Evolutionary conservation across 1,140 invertebrate species (phyloP).

Genomic region (Plutomurus gul): DNA sequence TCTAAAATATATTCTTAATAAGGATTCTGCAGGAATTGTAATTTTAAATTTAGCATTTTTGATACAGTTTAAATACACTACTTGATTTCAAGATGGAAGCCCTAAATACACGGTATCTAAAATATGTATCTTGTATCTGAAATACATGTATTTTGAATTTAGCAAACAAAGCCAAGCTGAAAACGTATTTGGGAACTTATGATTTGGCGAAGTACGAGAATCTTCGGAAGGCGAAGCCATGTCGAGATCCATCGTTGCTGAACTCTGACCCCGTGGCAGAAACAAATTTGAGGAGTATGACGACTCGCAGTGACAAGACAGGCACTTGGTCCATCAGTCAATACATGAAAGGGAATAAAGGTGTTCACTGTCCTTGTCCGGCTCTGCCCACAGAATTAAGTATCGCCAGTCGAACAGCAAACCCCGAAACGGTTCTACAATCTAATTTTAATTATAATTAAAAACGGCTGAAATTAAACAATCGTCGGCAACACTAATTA

Average conservation of each 20-base stretch:
- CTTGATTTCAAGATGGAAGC: too few relatives aligned
- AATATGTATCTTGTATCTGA: too few relatives aligned
- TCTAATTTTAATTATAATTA: not conserved
- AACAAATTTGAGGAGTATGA: not conserved
- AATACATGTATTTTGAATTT: not conserved
- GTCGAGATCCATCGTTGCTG: not conserved
- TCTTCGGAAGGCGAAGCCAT: not conserved
- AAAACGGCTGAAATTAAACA: not conserved
- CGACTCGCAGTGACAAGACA: not conserved
- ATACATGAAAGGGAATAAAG: not conserved
- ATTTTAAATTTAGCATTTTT: too few relatives aligned
- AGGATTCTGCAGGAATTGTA: too few relatives aligned
- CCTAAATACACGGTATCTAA: too few relatives aligned
- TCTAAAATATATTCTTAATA: too few relatives aligned
- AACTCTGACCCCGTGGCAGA: not conserved
- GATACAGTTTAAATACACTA: too few relatives aligned
- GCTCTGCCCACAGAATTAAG: not conserved
- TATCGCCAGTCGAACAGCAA: not conserved
- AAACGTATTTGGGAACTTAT: not conserved
- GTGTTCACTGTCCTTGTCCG: conserved; percentile 34
- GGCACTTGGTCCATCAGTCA: not conserved
- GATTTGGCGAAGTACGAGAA: too few relatives aligned
- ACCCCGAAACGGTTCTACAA: not conserved
- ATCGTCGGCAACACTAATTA: not conserved
- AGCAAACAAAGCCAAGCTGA: not conserved